A percentile compares a stretch with the other conserved stretches of the same genome.
phyloP scores from a whole-genome alignment of 1,140 invertebrate species.

The Lepidostoma basale region DNA sequence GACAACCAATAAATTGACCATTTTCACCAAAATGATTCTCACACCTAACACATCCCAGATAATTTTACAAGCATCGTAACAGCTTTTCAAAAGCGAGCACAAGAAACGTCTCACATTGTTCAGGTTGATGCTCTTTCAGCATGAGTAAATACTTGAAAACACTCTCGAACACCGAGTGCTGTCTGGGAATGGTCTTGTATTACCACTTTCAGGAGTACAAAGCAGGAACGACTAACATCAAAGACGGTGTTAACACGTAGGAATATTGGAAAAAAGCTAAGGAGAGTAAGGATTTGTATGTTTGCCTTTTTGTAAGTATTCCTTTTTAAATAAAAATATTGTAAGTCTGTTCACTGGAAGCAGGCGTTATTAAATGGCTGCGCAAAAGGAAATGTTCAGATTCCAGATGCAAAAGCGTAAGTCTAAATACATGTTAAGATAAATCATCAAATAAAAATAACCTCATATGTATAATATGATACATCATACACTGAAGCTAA shows the following conservation, averaged over 20 bases:
- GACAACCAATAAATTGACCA: too few species aligned
- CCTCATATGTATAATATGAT: too few species aligned
- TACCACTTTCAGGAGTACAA: background rate
- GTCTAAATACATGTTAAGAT: too few species aligned
- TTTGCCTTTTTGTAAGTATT: slow-evolving; percentile 28
- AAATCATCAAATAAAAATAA: too few species aligned
- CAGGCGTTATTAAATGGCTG: slow-evolving; percentile 13
- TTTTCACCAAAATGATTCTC: too few species aligned
- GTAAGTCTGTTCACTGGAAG: slow-evolving; percentile 13
- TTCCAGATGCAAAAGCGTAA: too few species aligned
- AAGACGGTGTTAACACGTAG: slow-evolving; percentile 10
- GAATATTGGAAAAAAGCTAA: slow-evolving; percentile 28
- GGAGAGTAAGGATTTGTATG: slow-evolving; percentile 24
- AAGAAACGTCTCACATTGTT: background rate
- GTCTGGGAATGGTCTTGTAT: background rate
- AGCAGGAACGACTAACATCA: slow-evolving; percentile 8
- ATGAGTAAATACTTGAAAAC: background rate
- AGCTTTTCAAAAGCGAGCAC: background rate
- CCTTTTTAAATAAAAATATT: slow-evolving; percentile 17
- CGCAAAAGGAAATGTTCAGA: background rate
- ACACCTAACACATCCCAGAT: too few species aligned
- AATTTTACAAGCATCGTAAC: too few species aligned
- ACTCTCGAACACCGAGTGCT: background rate
- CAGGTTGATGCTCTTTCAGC: background rate
- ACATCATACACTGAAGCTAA: too few species aligned